phyloP scores from a whole-genome alignment of 2,113 vertebrate genomes.

The Chaenocephalus aceratus region DNA sequence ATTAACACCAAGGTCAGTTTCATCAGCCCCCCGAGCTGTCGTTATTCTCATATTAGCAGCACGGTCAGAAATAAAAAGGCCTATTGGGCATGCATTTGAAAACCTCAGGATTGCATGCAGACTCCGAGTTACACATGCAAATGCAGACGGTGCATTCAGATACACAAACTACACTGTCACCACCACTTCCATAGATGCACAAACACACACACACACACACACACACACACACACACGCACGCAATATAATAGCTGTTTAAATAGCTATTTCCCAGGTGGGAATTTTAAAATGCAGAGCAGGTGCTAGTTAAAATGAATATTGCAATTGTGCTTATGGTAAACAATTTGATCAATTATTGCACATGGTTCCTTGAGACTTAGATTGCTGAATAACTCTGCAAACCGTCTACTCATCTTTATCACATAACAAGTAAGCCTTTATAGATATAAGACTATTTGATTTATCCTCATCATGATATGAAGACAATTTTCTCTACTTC shows the following conservation, averaged over 20 bases:
- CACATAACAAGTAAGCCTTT: background rate
- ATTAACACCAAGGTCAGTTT: constrained; percentile 85
- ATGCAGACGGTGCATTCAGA: constrained; percentile 14
- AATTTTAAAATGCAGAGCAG: constrained; percentile 51
- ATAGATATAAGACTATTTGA: background rate
- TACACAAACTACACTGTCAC: constrained; percentile 18
- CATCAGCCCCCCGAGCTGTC: constrained; percentile 78
- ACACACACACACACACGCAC: too few relatives aligned
- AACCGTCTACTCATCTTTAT: constrained; percentile 11
- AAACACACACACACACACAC: background rate
- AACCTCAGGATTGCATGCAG: constrained; percentile 32
- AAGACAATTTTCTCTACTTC: background rate
- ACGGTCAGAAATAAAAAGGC: constrained; percentile 52
- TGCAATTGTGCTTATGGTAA: constrained; percentile 64
- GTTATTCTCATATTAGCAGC: constrained; percentile 71
- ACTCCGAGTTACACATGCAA: constrained; percentile 28
- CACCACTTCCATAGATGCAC: background rate
- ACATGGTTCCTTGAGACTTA: constrained; percentile 45
- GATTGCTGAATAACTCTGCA: constrained; percentile 19
- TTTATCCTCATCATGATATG: background rate
- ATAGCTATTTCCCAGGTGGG: constrained; percentile 35
- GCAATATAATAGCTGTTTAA: constrained; percentile 36
- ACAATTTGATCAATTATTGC: constrained; percentile 60
- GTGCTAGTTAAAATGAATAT: constrained; percentile 65
- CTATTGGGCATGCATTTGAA: constrained; percentile 38